phyloP scores from a whole-genome alignment of 1,140 invertebrate genomes.

The Drosophila paulistorum region DNA sequence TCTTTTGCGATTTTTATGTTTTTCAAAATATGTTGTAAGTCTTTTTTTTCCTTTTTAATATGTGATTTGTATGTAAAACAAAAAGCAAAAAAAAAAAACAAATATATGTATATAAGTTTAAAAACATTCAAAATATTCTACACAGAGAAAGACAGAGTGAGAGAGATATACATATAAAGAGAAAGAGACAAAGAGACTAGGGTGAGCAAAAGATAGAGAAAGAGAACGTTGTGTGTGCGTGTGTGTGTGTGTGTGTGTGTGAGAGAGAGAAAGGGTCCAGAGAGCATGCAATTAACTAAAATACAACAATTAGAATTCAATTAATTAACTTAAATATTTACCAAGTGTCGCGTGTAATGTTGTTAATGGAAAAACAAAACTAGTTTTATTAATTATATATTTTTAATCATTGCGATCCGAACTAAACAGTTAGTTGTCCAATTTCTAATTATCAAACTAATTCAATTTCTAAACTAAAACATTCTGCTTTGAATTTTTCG shows the following conservation, averaged over 20 bases:
- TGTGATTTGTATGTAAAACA: constrained; percentile 3
- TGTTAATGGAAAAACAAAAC: too few relatives aligned
- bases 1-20: constrained; percentile 64
- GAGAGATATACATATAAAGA: background rate
- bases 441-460: too few relatives aligned
- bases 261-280: background rate
- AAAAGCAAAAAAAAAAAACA: constrained; percentile 1
- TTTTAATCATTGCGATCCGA: too few relatives aligned
- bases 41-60: constrained; percentile 38
- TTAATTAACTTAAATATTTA: background rate
- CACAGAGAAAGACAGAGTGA: background rate
- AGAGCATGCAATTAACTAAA: constrained; percentile 10
- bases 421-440: too few relatives aligned
- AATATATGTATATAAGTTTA: background rate
- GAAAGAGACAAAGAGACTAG: background rate
- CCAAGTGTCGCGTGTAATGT: too few relatives aligned
- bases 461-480: too few relatives aligned
- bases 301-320: background rate
- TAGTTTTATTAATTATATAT: too few relatives aligned
- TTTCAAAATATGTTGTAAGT: constrained; percentile 82
- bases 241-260: too few relatives aligned
- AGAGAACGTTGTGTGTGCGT: background rate
- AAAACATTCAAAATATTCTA: constrained; percentile 10
- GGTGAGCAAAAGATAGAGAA: background rate
- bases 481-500: too few relatives aligned